A percentile compares a stretch with the other conserved stretches of the same genome.
Conservation (phyloP, 92 coral and sea anemone species). For the Phenganax marumi region DNA sequence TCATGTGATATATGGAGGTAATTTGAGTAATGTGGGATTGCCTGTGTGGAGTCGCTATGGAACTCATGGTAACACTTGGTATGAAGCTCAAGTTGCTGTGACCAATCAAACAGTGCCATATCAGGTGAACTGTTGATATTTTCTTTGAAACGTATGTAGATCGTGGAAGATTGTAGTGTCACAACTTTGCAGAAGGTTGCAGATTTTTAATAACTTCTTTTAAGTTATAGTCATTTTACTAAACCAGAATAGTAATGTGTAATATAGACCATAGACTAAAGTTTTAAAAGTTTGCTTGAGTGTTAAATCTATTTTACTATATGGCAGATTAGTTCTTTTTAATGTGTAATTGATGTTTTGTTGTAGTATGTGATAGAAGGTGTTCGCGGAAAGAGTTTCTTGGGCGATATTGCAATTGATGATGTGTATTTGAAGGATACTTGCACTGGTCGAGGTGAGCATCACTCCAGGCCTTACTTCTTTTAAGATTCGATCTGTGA, state of each 20-base stretch:
- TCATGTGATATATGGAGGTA: constrained; percentile 66
- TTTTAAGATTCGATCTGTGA: too few relatives aligned
- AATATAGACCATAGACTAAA: too few relatives aligned
- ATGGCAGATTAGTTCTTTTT: not conserved
- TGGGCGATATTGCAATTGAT: constrained; percentile 84
- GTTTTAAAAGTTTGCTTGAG: too few relatives aligned
- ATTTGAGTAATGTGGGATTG: constrained; percentile 58
- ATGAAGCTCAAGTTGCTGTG: constrained; percentile 66
- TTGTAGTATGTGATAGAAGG: constrained; percentile 47
- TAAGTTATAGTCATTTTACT: too few relatives aligned
- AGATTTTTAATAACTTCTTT: not conserved
- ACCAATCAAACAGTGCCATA: constrained; percentile 53
- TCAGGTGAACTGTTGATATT: constrained; percentile 16
- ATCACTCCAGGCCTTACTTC: not conserved
- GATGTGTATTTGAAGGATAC: constrained; percentile 59
- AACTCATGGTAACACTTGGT: constrained; percentile 89
- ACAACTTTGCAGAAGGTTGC: not conserved
- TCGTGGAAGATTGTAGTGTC: not conserved
- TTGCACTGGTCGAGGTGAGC: constrained; percentile 24
- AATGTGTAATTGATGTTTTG: not conserved
- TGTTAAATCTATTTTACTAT: not conserved
- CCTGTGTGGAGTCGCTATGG: constrained; percentile 87
- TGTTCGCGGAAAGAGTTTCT: constrained; percentile 74
- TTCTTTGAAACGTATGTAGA: too few relatives aligned
- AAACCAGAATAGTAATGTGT: too few relatives aligned